Conservation (phyloP, 64 coral and sea anemone genomes). For the Montipora foliosa region DNA sequence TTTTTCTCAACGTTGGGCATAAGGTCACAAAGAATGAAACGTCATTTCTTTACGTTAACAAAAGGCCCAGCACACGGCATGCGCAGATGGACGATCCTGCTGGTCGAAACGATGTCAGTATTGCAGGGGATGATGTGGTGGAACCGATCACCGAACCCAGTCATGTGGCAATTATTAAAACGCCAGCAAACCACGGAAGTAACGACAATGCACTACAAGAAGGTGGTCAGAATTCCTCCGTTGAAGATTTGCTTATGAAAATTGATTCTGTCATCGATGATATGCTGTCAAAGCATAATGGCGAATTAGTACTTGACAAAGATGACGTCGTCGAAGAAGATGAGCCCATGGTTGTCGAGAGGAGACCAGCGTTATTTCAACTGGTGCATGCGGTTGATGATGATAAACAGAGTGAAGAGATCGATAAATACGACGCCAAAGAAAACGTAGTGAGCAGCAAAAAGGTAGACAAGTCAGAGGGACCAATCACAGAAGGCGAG, state of each 20-base stretch:
- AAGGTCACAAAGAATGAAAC: background rate
- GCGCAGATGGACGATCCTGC: background rate
- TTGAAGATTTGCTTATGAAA: conserved; percentile 1
- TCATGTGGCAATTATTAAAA: background rate
- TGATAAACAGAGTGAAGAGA: background rate
- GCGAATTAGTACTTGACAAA: background rate
- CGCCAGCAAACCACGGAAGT: background rate
- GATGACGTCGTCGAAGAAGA: background rate
- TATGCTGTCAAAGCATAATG: no score
- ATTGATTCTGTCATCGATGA: background rate
- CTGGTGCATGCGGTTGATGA: background rate
- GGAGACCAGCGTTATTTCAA: background rate
- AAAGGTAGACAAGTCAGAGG: background rate
- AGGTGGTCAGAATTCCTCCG: background rate
- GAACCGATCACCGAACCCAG: background rate
- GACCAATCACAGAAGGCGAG: background rate
- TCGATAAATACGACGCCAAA: no score
- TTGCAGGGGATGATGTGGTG: background rate
- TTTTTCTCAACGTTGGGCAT: background rate
- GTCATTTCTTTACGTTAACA: background rate
- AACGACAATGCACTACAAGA: background rate
- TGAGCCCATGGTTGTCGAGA: background rate
- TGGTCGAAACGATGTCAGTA: background rate
- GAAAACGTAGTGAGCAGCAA: background rate
- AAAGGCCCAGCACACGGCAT: background rate